phyloP scores from a whole-genome alignment of 1,140 invertebrate genomes.

The Galleria mellonella region DNA sequence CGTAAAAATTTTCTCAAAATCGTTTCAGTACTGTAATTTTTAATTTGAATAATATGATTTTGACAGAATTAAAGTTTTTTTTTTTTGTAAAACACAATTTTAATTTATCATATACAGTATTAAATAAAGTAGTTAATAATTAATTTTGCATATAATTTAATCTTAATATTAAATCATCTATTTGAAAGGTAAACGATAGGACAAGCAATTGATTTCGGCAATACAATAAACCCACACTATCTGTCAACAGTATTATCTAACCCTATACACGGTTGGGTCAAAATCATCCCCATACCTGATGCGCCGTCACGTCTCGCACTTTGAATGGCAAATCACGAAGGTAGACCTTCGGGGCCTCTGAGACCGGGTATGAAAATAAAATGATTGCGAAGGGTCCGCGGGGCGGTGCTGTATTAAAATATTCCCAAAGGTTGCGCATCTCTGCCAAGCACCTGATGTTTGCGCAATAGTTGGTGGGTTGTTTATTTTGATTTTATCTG shows the following conservation, averaged over 20 bases:
- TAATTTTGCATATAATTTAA: too few species aligned
- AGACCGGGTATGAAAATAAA: conserved; percentile 70
- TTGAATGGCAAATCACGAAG: conserved; percentile 70
- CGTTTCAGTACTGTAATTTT: too few species aligned
- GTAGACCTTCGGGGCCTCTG: conserved; percentile 63
- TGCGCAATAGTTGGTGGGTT: conserved; percentile 41
- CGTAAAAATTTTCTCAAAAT: too few species aligned
- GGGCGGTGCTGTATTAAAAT: conserved; percentile 55
- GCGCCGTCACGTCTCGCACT: conserved; percentile 57
- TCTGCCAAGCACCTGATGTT: conserved; percentile 55
- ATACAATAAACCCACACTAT: conserved; percentile 35
- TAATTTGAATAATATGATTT: too few species aligned
- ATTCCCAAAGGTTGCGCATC: conserved; percentile 47
- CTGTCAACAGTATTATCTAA: conserved; percentile 59
- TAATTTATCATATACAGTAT: too few species aligned
- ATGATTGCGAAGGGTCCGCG: conserved; percentile 65
- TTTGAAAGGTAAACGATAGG: not conserved
- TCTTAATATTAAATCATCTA: not conserved
- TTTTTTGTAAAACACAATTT: too few species aligned
- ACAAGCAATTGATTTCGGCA: conserved; percentile 42
- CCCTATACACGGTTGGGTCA: conserved; percentile 23
- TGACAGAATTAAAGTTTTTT: too few species aligned
- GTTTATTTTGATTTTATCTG: conserved; percentile 19
- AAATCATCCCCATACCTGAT: conserved; percentile 58
- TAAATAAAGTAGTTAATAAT: too few species aligned